Evolutionary conservation across 1,140 invertebrate genomes (phyloP).

Genomic region (Aethina tumida): DNA sequence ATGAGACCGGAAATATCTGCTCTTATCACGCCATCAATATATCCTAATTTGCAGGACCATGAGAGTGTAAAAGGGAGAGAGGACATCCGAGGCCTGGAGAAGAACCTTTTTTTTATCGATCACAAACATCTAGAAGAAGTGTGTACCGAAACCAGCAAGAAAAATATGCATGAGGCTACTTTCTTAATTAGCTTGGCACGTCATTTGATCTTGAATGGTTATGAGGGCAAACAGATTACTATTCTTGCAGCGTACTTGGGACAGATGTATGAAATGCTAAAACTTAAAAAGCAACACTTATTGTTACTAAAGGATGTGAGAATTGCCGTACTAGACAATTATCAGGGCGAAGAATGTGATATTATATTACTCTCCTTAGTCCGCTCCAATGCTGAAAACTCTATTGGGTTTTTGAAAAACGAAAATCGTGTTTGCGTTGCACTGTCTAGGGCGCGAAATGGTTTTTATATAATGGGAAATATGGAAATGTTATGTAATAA

Average conservation of each 20-base stretch:
- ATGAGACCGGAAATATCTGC: conserved; percentile 56
- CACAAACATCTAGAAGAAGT: conserved; percentile 44
- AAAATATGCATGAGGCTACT: conserved; percentile 51
- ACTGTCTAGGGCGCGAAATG: conserved; percentile 68
- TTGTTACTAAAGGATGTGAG: conserved; percentile 37
- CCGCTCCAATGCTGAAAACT: conserved; percentile 55
- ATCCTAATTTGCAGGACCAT: conserved; percentile 45
- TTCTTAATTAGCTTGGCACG: conserved; percentile 44
- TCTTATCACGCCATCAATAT: conserved; percentile 51
- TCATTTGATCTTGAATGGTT: conserved; percentile 51
- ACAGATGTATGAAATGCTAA: conserved; percentile 45
- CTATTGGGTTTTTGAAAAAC: conserved; percentile 66
- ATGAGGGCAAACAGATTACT: conserved; percentile 48
- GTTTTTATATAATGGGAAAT: conserved; percentile 50
- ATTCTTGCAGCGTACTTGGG: conserved; percentile 57
- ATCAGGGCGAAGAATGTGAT: conserved; percentile 77
- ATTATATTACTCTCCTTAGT: conserved; percentile 78
- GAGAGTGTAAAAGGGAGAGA: conserved; percentile 41
- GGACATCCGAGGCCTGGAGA: conserved; percentile 38
- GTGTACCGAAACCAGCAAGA: conserved; percentile 43
- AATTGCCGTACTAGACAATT: conserved; percentile 69
- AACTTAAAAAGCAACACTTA: conserved; percentile 29
- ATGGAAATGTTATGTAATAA: conserved; percentile 24
- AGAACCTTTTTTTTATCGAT: conserved; percentile 51
- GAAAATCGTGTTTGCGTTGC: conserved; percentile 77